Evolutionary conservation across 2,113 vertebrate species (phyloP), one percentile per base, ranked within the genome.

Genomic region (Pontoporia blainvillei): DNA sequence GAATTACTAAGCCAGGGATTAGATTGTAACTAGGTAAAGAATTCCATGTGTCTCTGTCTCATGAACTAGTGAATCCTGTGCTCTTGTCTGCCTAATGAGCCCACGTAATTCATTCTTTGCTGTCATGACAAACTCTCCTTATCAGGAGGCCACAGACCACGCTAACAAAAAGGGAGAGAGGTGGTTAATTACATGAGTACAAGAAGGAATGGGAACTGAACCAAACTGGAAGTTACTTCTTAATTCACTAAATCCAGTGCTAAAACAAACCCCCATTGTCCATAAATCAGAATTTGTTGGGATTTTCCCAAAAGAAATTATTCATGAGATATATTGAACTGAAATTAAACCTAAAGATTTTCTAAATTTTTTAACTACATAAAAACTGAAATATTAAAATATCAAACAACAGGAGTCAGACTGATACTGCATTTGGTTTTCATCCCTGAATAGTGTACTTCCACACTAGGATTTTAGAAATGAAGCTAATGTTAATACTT

Each of bases 301-400:
- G 15, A 78, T 90, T 96, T 92, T 69, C 66, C 67, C 54, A 39
- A 79, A 71, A 86, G 15, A 91, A 94, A 93, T 93, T 96, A 67
- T 41, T 95, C 59, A 57, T 75, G 57, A 89, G 41, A 78, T 94
- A 71, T 41, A 83, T 44, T 86, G 86, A 91, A 94, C 39, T 85
- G n/a, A 95, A 94, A 92, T 94, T 75, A 96, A 94, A 96, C 10
- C 8, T 71, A 75, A 90, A 76, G 1, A 39, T 94, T 89, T 88
- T 75, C 25, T 72, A 73, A 83, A 73, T 71, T 83, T 88, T 81
- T 71, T 61, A 91, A 82, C 34, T 69, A 90, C 96, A 84, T 89
- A 87, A 82, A 96, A 75, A 62, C 36, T 39, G 49, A 91, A 95
- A 71, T 95, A 94, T 82, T 95, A 91, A 96, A 84, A 72, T 75